These are phyloP conservation scores for Falco biarmicus DNA, from an alignment of 2,797 vertebrate genomes.

Conservation along the genomic window DNA sequence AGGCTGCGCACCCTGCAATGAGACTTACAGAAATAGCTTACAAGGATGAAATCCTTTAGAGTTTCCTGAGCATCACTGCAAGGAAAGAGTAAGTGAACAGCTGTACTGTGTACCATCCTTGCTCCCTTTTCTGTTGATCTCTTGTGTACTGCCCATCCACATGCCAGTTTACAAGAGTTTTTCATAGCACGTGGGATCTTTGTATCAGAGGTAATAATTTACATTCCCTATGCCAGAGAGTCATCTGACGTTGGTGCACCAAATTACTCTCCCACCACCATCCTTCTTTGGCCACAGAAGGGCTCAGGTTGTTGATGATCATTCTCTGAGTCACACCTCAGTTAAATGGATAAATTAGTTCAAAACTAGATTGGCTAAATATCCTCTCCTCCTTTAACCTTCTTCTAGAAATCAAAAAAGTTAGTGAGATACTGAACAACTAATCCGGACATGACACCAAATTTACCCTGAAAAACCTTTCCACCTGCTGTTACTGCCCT, in stretches of 20 bases:
- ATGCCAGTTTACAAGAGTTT: not conserved
- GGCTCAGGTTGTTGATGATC: not conserved
- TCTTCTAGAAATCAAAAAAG: not conserved
- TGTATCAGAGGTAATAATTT: not conserved
- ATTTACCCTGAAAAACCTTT: slow-evolving; percentile 10
- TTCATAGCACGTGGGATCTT: not conserved
- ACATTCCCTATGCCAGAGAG: not conserved
- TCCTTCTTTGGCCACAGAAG: not conserved
- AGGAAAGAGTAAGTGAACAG: not conserved
- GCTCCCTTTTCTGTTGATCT: not conserved
- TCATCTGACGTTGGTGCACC: not conserved
- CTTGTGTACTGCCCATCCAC: not conserved
- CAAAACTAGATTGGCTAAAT: not conserved
- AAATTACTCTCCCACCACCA: not conserved
- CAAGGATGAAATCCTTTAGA: not conserved
- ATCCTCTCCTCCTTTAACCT: not conserved
- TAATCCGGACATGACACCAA: not conserved
- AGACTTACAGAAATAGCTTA: not conserved
- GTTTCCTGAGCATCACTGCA: fast-evolving
- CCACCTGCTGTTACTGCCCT: slow-evolving; percentile 33
- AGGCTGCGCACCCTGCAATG: not conserved
- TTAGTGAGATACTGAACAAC: not conserved
- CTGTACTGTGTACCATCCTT: not conserved
- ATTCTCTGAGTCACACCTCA: not conserved
- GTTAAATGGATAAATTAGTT: not conserved